Base-by-base conservation (phyloP, 1,140 invertebrate species). In the Dreissena polymorpha region DNA sequence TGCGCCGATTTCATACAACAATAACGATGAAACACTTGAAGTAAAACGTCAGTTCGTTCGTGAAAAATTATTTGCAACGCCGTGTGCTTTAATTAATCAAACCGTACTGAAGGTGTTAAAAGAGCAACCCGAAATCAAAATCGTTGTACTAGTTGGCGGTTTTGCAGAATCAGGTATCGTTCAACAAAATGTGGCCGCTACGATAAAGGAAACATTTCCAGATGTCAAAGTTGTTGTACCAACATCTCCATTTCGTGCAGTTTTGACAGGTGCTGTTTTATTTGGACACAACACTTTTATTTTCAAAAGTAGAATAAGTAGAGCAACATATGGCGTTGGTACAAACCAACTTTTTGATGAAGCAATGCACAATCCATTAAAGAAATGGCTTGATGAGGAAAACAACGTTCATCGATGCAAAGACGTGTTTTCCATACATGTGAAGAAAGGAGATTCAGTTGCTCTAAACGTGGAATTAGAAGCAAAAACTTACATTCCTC, bases 201-300 rank as follows among this genome's bases (percentile, higher is more conserved):
- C 12, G 18, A 67, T 67, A 21, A 10, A n/a, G 13, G 25, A 21
- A 21, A 67, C 12, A 23, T 27, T 14, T 21, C 10, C 10, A 10
- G 21, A 27, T 21, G 64, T 67, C 10, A n/a, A 27, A 13, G 64
- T 67, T 21, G 18, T n/a, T 67, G 64, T 21, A 27, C n/a, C n/a
- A n/a, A n/a, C n/a, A n/a, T n/a, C n/a, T n/a, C n/a, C n/a, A n/a
- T n/a, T n/a, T n/a, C n/a, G 21, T 14, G 64, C 64, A 13, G 64
- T 67, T n/a, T 23, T 67, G 18, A n/a, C 13, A 13, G 64, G 64
- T 13, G 64, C 64, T 67, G 64, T 67, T 21, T 10, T 67, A 23
- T 67, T 13, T 67, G 64, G 64, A 67, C 64, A 67, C 25, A 21
- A 67, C 64, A n/a, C 21, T 12, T 67, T 67, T 21, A 67, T 67